Evolutionary conservation across 64 coral and sea anemone species (phyloP).

Genomic region (Astreopora myriophthalma): DNA sequence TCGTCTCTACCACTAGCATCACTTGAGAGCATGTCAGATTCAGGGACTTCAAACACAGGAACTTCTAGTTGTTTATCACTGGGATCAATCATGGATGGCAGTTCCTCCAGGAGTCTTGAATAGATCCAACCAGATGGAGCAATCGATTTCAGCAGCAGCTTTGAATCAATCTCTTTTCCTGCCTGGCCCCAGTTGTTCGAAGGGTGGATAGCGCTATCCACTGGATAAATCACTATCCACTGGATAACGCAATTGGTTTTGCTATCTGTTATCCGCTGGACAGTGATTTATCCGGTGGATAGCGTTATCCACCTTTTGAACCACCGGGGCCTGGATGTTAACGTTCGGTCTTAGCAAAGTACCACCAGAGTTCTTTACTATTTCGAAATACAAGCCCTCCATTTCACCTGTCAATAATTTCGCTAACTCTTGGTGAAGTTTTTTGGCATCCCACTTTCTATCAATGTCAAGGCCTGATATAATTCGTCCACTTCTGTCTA

Average conservation of each 20-base stretch:
- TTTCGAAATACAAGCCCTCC: slow-evolving; percentile 64
- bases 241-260: no score
- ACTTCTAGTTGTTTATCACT: slow-evolving; percentile 26
- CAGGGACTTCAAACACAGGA: background rate
- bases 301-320: no score
- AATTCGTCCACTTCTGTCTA: slow-evolving; percentile 18
- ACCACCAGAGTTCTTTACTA: slow-evolving; percentile 69
- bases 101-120: slow-evolving; percentile 48
- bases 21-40: background rate
- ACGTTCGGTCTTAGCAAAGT: slow-evolving; percentile 59
- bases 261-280: no score
- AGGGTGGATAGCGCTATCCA: no score
- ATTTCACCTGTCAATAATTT: slow-evolving; percentile 62
- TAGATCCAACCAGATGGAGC: slow-evolving; percentile 63
- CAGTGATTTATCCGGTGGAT: no score
- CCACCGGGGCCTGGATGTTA: no score
- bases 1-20: background rate
- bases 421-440: slow-evolving; percentile 16
- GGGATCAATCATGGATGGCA: slow-evolving; percentile 50
- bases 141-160: slow-evolving; percentile 79
- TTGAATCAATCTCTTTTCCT: slow-evolving; percentile 75
- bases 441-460: slow-evolving; percentile 51
- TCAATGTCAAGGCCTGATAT: slow-evolving; percentile 53
- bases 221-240: no score
- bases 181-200: no score